phyloP scores from a whole-genome alignment of 1,140 invertebrate species.

The Diachasma alloeum region DNA sequence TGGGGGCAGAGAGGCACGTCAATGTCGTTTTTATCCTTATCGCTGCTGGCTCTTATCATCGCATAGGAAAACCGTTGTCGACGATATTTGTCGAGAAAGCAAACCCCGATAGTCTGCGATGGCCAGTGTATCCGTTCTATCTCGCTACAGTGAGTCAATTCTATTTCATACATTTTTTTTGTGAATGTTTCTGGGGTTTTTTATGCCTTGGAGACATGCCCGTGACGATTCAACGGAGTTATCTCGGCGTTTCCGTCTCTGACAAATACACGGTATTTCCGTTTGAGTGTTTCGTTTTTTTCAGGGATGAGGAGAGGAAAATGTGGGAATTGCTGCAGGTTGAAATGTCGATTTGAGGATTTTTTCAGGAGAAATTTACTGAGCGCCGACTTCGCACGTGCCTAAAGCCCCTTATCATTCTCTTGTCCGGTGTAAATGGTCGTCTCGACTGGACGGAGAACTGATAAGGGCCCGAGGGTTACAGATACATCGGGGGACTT shows the following conservation, averaged over 20 bases:
- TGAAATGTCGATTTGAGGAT: neutral
- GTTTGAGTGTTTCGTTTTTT: neutral
- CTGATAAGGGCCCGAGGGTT: slow-evolving; percentile 77
- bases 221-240: neutral
- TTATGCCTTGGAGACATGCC: neutral
- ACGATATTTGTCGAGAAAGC: slow-evolving; percentile 43
- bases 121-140: neutral
- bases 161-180: neutral
- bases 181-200: neutral
- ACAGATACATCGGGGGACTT: slow-evolving; percentile 59
- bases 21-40: slow-evolving; percentile 35
- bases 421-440: slow-evolving; percentile 72
- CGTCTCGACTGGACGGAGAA: slow-evolving; percentile 77
- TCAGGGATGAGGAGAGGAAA: neutral
- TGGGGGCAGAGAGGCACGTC: neutral
- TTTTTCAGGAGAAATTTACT: neutral
- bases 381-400: slow-evolving; percentile 44
- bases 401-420: slow-evolving; percentile 76
- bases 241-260: neutral
- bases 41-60: slow-evolving; percentile 41
- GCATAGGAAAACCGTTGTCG: slow-evolving; percentile 41
- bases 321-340: neutral
- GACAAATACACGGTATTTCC: neutral
- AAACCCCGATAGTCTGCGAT: slow-evolving; percentile 35
- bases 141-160: neutral